Evolutionary conservation across 2,113 vertebrate species (phyloP), one percentile per base, ranked within the genome.

Genomic region (Microcebus murinus): DNA sequence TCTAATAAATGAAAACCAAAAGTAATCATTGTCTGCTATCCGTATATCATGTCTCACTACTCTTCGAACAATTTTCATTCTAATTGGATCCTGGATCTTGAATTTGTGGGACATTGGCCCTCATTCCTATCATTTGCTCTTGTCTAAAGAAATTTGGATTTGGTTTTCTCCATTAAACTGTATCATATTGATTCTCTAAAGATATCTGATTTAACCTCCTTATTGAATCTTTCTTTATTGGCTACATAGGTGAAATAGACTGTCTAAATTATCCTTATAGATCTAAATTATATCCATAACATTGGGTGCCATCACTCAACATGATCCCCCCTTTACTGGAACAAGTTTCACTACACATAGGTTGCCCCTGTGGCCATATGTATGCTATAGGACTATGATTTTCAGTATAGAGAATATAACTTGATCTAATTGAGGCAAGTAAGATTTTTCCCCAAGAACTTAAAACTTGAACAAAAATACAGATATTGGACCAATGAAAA

Each of bases 361-460:
- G 1, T 70, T n/a, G 23, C 5, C 6, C 18, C 4, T 23, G 5
- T 0, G 18, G n/a, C 6, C 18, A 39, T 31, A 61, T 61, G 14
- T 34, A 6, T 57, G 25, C 50, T 63, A 0, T 34, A 63, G 39
- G 27, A 94, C 50, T 31, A 76, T 59, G 18, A 11, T 65, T 73
- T 86, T 36, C 23, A 76, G 59, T 31, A 7, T 57, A 45, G 4
- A 8, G 6, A 55, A 82, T 27, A 70, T 76, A 63, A 59, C 2
- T 8, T 52, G 8, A 77, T 83, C 3, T 20, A 59, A 4, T 79
- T 83, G 68, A 31, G 48, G 9, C 7, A 93, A 96, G 34, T 34
- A 21, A 45, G 7, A 36, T 29, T 42, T 90, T 71, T 11, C 52
- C 48, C 73, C 17, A 6, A 39, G n/a, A 85, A 85, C 29, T 70